Evolutionary conservation across 2,888 invertebrate species (phyloP).

Genomic region (Chaetogeoica ovagalla): DNA sequence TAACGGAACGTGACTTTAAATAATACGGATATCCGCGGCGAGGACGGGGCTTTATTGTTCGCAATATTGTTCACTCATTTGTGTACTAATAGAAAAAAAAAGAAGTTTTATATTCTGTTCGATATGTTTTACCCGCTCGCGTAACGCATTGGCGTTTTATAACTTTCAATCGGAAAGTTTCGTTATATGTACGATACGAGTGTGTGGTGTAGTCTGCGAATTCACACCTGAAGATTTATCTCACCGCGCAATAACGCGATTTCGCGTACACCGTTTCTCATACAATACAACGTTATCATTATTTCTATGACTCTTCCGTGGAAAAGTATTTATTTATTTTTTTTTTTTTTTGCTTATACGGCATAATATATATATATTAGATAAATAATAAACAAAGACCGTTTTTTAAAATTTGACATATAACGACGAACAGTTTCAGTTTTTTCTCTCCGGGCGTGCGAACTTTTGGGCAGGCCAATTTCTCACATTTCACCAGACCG

Average conservation of each 20-base stretch:
- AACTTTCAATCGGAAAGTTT: neutral
- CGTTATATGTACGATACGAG: too few species aligned
- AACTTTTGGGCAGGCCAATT: too few species aligned
- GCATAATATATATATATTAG: too few species aligned
- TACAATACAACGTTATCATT: neutral
- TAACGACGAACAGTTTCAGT: too few species aligned
- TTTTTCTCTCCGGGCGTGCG: too few species aligned
- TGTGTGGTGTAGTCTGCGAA: neutral
- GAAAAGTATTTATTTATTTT: too few species aligned
- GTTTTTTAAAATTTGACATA: too few species aligned
- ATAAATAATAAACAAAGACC: too few species aligned
- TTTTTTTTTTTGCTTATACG: too few species aligned
- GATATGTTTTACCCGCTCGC: neutral
- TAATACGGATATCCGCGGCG: neutral
- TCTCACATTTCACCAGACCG: too few species aligned
- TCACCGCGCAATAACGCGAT: too few species aligned
- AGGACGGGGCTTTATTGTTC: neutral
- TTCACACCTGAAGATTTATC: neutral
- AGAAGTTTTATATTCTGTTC: neutral
- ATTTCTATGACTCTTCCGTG: neutral
- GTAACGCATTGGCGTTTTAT: neutral
- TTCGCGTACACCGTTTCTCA: too few species aligned
- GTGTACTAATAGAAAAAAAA: slow-evolving; percentile 13
- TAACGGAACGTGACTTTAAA: slow-evolving; percentile 1
- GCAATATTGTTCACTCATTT: neutral